Percentiles rank a stretch among this genome's conserved stretches.
These are phyloP conservation scores for Gnathonemus longibarbis DNA, from an alignment of 2,113 vertebrate genomes.

Conservation along the genomic window DNA sequence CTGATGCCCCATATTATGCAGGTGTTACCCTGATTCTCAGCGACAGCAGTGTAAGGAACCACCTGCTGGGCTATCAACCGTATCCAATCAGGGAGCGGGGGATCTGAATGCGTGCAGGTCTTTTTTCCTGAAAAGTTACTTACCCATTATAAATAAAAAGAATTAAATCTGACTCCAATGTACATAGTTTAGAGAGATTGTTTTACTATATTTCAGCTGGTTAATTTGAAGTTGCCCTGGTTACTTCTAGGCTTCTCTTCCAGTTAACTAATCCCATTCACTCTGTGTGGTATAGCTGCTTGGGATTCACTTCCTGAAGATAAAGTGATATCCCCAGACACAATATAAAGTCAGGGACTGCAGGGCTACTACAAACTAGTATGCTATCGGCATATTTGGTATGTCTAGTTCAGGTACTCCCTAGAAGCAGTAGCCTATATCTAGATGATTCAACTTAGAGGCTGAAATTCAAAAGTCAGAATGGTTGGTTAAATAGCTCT, in stretches of 20 bases:
- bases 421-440: background rate
- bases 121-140: background rate
- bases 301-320: background rate
- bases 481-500: background rate
- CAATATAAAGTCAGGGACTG: background rate
- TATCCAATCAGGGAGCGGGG: background rate
- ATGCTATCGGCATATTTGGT: background rate
- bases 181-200: background rate
- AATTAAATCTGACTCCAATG: background rate
- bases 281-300: background rate
- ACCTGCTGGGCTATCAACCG: background rate
- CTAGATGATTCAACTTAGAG: background rate
- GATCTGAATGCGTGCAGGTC: background rate
- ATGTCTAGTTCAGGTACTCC: background rate
- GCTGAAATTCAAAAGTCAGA: background rate
- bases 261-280: background rate
- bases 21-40: background rate
- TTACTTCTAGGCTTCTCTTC: background rate
- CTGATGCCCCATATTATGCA: background rate
- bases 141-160: background rate
- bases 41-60: background rate
- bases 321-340: background rate
- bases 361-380: background rate
- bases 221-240: background rate
- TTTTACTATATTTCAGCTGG: background rate